phyloP scores from a whole-genome alignment of 2,113 vertebrate genomes.

The Odontesthes bonariensis region DNA sequence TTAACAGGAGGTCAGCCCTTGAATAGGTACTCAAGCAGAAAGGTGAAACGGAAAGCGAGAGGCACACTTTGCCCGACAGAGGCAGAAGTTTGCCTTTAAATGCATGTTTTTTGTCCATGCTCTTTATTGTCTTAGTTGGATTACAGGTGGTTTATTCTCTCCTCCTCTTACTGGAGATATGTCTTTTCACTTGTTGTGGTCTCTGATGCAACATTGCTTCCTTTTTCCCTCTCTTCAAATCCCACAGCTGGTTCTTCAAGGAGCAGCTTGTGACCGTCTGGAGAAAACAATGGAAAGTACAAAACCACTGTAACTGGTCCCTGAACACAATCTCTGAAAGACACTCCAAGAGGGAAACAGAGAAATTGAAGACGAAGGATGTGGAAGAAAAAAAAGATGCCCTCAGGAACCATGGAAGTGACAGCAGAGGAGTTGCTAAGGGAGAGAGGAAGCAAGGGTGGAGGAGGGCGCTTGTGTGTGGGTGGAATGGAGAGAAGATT shows the following conservation, averaged over 20 bases:
- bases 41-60: constrained; percentile 5
- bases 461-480: constrained; percentile 33
- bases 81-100: constrained; percentile 19
- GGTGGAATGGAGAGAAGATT: constrained; percentile 65
- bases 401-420: constrained; percentile 64
- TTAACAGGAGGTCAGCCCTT: constrained; percentile 42
- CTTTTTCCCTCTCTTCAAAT: neutral
- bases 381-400: constrained; percentile 33
- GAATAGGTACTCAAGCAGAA: constrained; percentile 37
- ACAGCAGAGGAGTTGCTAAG: constrained; percentile 58
- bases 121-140: neutral
- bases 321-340: constrained; percentile 3
- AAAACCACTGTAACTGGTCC: constrained; percentile 10
- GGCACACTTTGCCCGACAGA: constrained; percentile 11
- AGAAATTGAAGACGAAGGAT: constrained; percentile 16
- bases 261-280: constrained; percentile 20
- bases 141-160: constrained; percentile 36
- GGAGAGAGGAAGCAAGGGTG: constrained; percentile 11
- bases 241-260: constrained; percentile 15
- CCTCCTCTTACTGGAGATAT: neutral
- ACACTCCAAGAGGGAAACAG: constrained; percentile 2
- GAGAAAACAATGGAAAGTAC: neutral
- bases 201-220: constrained; percentile 6
- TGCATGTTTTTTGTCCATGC: neutral
- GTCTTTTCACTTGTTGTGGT: constrained; percentile 5